Evolutionary conservation across 1,140 invertebrate genomes (phyloP).

Genomic region (Alviniconcha marisindica): DNA sequence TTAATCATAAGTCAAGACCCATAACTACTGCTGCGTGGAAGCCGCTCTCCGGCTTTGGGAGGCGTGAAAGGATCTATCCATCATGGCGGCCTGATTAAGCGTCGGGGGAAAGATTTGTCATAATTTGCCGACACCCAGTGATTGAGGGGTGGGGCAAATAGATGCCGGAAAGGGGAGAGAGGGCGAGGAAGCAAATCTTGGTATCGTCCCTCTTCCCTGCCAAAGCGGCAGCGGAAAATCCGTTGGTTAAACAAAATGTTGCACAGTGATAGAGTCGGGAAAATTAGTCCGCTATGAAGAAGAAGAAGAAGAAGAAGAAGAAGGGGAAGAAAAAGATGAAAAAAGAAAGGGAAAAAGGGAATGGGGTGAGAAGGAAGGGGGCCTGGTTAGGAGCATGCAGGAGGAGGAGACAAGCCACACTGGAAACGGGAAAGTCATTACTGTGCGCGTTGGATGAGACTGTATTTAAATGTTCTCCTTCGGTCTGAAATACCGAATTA

Average conservation of each 20-base stretch:
- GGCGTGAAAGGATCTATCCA: conserved; percentile 33
- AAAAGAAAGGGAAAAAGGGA: neutral
- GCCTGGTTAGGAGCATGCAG: no score
- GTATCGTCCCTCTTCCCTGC: conserved; percentile 9
- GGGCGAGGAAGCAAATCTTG: neutral
- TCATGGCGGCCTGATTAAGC: conserved; percentile 31
- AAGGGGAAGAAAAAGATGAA: neutral
- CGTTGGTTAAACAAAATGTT: conserved; percentile 38
- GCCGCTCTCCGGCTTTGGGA: conserved; percentile 25
- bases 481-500: no score
- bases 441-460: no score
- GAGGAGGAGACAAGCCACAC: no score
- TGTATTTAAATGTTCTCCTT: no score
- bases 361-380: neutral
- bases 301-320: neutral
- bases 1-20: conserved; percentile 29
- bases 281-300: conserved; percentile 13
- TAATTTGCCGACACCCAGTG: conserved; percentile 26
- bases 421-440: no score
- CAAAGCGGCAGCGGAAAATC: conserved; percentile 6
- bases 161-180: conserved; percentile 11
- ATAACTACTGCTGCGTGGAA: conserved; percentile 8
- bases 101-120: conserved; percentile 19
- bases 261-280: conserved; percentile 25
- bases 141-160: conserved; percentile 23